Conservation (phyloP, 2,888 invertebrate species). For the Barypeithes pellucidus region DNA sequence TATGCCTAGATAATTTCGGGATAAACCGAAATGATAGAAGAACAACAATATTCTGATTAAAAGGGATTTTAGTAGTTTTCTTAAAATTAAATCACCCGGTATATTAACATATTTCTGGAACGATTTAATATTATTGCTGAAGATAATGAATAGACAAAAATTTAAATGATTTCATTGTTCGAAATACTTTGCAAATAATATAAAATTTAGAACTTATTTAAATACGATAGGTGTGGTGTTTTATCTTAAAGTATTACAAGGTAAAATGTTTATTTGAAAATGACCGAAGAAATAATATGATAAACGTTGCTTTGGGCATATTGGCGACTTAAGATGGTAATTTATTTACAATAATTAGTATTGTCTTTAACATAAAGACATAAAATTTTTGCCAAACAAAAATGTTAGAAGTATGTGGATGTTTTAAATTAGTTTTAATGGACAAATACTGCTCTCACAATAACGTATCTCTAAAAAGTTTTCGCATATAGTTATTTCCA, state of each 20-base stretch:
- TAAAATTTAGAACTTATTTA: conserved; percentile 31
- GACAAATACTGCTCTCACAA: no score
- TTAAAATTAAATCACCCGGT: no score
- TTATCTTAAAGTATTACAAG: conserved; percentile 43
- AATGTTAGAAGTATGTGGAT: no score
- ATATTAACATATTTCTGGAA: conserved; percentile 32
- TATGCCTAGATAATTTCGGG: no score
- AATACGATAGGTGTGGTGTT: conserved; percentile 33
- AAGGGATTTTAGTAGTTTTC: no score
- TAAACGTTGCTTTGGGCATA: conserved; percentile 31
- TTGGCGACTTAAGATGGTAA: conserved; percentile 1
- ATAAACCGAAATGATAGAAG: no score
- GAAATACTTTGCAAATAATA: conserved; percentile 9
- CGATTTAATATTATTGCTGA: conserved; percentile 21
- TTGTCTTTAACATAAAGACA: no score
- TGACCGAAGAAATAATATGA: conserved; percentile 32
- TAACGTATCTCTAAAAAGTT: no score
- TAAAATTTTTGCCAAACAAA: no score
- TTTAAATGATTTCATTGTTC: conserved; percentile 36
- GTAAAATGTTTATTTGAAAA: conserved; percentile 29
- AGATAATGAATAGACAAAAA: conserved; percentile 28
- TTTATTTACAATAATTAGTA: not conserved
- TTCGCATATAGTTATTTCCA: no score
- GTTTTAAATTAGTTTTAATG: no score
- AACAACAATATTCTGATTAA: no score